Evolutionary conservation across 2,888 invertebrate genomes (phyloP).

Genomic region (Epinotia bilunana): DNA sequence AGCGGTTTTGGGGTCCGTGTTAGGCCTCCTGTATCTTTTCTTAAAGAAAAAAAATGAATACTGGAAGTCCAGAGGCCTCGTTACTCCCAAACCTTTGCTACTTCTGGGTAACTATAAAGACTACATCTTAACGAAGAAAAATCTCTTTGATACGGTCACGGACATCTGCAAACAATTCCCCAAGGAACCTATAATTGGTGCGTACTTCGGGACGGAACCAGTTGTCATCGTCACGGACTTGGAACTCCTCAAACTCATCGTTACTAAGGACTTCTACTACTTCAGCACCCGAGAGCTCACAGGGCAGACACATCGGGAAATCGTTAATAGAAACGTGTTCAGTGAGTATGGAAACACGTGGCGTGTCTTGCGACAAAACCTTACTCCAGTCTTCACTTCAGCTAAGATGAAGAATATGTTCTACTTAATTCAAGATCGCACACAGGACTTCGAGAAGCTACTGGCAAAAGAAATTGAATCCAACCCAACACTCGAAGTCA

Average conservation of each 20-base stretch:
- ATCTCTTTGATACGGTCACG: conserved; percentile 51
- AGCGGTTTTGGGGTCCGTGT: not conserved
- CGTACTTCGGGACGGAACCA: conserved; percentile 68
- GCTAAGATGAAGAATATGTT: conserved; percentile 75
- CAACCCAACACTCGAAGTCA: conserved; percentile 53
- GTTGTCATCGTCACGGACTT: conserved; percentile 66
- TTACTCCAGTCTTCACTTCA: conserved; percentile 68
- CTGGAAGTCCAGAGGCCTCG: conserved; percentile 64
- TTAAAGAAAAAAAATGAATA: conserved; percentile 20
- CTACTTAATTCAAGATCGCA: conserved; percentile 60
- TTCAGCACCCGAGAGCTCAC: conserved; percentile 66
- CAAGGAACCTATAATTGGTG: conserved; percentile 63
- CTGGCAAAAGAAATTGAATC: conserved; percentile 54
- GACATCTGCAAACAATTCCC: conserved; percentile 62
- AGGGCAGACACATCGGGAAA: conserved; percentile 58
- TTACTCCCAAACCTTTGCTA: conserved; percentile 54
- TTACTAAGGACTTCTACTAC: conserved; percentile 68
- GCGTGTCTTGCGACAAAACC: conserved; percentile 68
- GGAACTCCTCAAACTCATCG: conserved; percentile 61
- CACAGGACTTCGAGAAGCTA: conserved; percentile 56
- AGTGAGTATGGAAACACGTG: conserved; percentile 64
- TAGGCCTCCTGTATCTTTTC: conserved; percentile 6
- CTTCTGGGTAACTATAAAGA: conserved; percentile 66
- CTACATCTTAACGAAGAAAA: conserved; percentile 58
- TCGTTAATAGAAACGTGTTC: conserved; percentile 60